Conservation (phyloP, 2,797 vertebrate species). For the Odontamblyopus lacepedii region DNA sequence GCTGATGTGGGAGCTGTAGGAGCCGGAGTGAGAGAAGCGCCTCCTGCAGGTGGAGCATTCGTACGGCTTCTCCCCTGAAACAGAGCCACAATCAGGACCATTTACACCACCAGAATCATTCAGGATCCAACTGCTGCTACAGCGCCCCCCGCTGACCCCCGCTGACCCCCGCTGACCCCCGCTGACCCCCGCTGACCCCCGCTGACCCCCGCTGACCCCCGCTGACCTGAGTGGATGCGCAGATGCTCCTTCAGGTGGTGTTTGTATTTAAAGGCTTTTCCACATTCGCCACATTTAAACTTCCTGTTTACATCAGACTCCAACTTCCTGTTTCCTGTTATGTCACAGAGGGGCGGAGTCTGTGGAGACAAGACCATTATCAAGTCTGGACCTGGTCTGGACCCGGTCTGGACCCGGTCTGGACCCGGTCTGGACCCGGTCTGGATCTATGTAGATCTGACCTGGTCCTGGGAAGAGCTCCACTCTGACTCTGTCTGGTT, state of each 20-base stretch:
- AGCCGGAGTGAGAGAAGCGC: conserved; percentile 83
- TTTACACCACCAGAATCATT: too few species aligned
- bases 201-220: too few species aligned
- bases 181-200: too few species aligned
- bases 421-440: too few species aligned
- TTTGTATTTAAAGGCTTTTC: conserved; percentile 87
- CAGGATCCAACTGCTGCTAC: too few species aligned
- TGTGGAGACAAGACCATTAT: background rate
- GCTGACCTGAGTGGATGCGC: conserved; percentile 86
- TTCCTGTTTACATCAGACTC: conserved; percentile 56
- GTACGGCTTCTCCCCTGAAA: conserved; percentile 84
- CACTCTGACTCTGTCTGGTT: background rate
- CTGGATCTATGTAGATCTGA: background rate
- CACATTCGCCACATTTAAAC: conserved; percentile 85
- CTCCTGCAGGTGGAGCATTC: conserved; percentile 85
- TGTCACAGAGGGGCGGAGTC: background rate
- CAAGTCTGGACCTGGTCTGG: background rate
- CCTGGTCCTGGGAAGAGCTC: background rate
- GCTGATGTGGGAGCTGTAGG: conserved; percentile 83
- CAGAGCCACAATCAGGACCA: background rate
- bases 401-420: too few species aligned
- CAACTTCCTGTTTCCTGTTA: background rate
- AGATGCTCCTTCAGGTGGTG: conserved; percentile 88
- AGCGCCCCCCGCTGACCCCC: conserved; percentile 67
- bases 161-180: too few species aligned